Base-by-base conservation (phyloP, 1,140 invertebrate genomes). In the Panulirus ornatus region DNA sequence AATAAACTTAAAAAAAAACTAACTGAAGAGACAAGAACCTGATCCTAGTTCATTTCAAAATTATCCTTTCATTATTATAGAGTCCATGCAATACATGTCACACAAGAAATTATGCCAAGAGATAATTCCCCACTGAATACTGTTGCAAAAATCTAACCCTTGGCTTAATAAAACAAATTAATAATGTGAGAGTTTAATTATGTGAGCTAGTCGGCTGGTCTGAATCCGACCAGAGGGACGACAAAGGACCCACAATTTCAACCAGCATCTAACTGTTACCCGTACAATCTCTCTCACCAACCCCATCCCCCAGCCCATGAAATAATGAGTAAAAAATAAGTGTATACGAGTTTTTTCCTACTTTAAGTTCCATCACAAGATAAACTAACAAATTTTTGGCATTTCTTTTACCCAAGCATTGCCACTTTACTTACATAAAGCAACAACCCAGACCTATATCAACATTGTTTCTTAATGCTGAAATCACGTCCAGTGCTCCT, bases 181-280 rank as follows among this genome's bases (percentile, higher is more conserved):
- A 66, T 66, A 27, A 30, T 66, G 58, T 66, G 58, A 66, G 58
- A 66, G 58, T 66, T 66, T 66, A 22, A 30, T 66, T 66, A 16
- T 66, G 58, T 30, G 30, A 66, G 58, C 58, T 66, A 66, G n/a
- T 66, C 8, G 22, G 27, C 58, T 66, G 58, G 58, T 66, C 58
- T 66, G 6, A 34, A 66, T 30, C n/a, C 30, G 58, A 66, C 58
- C n/a, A 66, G 58, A 66, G 58, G 58, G 58, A 66, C 58, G 30
- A 66, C 58, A 66, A 30, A 27, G 27, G 58, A 66, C 58, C 58
- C 58, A 66, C 27, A 30, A 66, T 6, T 5, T 66, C 6, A 66
- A 27, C 58, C 58, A 66, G 58, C 58, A 30, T 66, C 58, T 66
- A 30, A 66, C 6, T 66, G 58, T 66, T 66, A 66, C 58, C 58